Conservation (phyloP, 2,888 invertebrate genomes). For the Malthinus flaveolus region DNA sequence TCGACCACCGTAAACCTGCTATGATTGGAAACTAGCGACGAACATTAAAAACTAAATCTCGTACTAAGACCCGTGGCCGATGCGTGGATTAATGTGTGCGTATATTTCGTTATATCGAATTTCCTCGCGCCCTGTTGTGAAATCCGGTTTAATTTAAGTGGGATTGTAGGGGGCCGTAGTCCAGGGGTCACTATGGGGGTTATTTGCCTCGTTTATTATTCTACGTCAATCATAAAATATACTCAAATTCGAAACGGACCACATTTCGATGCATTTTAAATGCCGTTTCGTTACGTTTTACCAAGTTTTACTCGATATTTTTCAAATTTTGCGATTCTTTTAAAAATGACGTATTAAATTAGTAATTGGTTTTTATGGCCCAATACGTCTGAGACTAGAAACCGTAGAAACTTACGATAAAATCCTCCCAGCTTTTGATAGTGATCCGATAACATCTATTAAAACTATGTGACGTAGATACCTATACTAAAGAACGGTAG, state of each 20-base stretch:
- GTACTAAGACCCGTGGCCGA: slow-evolving; percentile 53
- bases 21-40: slow-evolving; percentile 51
- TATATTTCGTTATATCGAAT: slow-evolving; percentile 40
- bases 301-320: slow-evolving; percentile 7
- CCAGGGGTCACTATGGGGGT: slow-evolving; percentile 41
- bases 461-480: no score
- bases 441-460: no score
- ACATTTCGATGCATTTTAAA: slow-evolving; percentile 55
- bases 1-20: slow-evolving; percentile 26
- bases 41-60: slow-evolving; percentile 55
- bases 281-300: no score
- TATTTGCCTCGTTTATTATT: slow-evolving; percentile 42
- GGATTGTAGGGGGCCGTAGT: slow-evolving; percentile 44
- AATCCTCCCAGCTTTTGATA: no score
- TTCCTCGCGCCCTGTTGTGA: slow-evolving; percentile 47
- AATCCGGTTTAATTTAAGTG: slow-evolving; percentile 51
- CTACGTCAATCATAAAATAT: slow-evolving; percentile 55
- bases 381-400: no score
- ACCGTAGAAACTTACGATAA: no score
- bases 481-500: no score
- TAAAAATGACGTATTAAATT: no score
- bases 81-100: slow-evolving; percentile 49
- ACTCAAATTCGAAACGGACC: slow-evolving; percentile 51
- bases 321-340: background rate
- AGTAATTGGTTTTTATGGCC: no score